Evolutionary conservation across 2,113 vertebrate genomes (phyloP).

Genomic region (Heterotis niloticus): DNA sequence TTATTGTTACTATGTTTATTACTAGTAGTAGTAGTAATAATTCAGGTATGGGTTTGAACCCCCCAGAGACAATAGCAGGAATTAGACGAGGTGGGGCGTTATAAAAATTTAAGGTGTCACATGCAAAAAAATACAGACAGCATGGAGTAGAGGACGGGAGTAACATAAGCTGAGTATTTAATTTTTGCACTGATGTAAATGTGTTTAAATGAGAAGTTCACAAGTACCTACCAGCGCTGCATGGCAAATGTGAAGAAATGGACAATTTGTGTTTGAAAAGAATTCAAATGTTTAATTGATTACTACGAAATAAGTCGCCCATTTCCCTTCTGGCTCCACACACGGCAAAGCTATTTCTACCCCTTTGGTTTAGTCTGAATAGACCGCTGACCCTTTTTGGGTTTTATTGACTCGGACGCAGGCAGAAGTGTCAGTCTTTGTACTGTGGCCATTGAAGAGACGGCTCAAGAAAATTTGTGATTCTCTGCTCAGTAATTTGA

Average conservation of each 20-base stretch:
- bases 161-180: no score
- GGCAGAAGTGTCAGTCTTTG: slow-evolving; percentile 79
- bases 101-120: no score
- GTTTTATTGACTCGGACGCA: slow-evolving; percentile 97
- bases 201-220: slow-evolving; percentile 44
- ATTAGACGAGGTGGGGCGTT: no score
- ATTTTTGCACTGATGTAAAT: no score
- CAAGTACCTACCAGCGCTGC: no score
- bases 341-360: slow-evolving; percentile 70
- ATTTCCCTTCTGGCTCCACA: slow-evolving; percentile 56
- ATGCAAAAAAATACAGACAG: no score
- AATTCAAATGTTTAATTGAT: slow-evolving; percentile 48
- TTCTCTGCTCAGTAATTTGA: slow-evolving; percentile 99
- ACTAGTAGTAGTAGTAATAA: no score
- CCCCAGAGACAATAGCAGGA: no score
- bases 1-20: no score
- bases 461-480: slow-evolving; percentile 96
- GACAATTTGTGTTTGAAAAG: slow-evolving; percentile 36
- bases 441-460: slow-evolving; percentile 85
- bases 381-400: slow-evolving; percentile 87
- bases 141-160: no score
- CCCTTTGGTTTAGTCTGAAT: slow-evolving; percentile 96
- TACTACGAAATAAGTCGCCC: slow-evolving; percentile 54
- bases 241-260: slow-evolving; percentile 1
- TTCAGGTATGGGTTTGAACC: no score